A percentile compares a stretch with the other conserved stretches of the same genome.
phyloP scores from a whole-genome alignment of 2,113 vertebrate genomes.

The Pimephales promelas region DNA sequence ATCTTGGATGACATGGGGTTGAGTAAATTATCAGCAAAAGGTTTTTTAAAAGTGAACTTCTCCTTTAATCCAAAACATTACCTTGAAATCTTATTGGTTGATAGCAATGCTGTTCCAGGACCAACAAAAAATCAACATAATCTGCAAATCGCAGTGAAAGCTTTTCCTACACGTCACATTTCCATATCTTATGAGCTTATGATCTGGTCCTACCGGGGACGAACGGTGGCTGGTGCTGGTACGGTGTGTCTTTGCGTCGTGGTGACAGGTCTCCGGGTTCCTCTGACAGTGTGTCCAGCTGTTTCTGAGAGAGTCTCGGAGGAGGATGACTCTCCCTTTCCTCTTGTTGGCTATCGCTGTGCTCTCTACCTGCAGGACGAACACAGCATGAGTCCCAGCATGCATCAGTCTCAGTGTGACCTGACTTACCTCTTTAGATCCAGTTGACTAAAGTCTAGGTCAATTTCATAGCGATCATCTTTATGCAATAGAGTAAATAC shows the following conservation, averaged over 20 bases:
- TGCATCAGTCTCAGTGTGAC: constrained; percentile 6
- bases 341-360: constrained; percentile 44
- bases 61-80: too few species aligned
- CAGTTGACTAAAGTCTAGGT: neutral
- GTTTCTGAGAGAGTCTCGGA: constrained; percentile 23
- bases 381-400: constrained; percentile 45
- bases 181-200: neutral
- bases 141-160: neutral
- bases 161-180: neutral
- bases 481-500: neutral
- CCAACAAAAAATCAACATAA: neutral
- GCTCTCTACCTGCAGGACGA: constrained; percentile 55
- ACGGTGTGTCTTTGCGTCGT: constrained; percentile 53
- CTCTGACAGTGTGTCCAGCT: constrained; percentile 49
- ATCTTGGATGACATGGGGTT: too few species aligned
- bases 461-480: neutral
- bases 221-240: constrained; percentile 61
- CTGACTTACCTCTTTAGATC: constrained; percentile 12
- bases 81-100: too few species aligned
- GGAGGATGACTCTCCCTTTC: constrained; percentile 40
- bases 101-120: neutral
- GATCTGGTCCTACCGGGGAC: constrained; percentile 57
- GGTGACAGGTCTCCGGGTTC: constrained; percentile 35
- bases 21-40: too few species aligned
- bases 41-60: too few species aligned